Evolutionary conservation across 2,797 vertebrate genomes (phyloP), one percentile per base, ranked within the genome.

Genomic region (Sylvilagus floridanus): DNA sequence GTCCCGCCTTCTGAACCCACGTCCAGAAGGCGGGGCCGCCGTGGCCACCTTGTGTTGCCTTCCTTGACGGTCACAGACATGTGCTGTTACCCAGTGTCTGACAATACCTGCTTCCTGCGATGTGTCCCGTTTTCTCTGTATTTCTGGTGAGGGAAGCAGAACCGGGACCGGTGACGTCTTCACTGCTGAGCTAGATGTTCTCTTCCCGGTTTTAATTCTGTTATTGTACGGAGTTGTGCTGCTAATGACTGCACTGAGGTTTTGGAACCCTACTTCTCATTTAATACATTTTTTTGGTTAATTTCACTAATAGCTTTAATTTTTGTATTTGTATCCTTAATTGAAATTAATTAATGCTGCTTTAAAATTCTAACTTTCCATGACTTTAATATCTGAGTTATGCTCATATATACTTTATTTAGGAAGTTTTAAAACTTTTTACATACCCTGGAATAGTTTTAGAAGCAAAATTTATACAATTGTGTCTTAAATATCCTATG

Each of bases 341-440:
- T 16, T 77, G 32, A 82, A 32, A 8, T 73, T 73, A 35, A 26
- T 28, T 73, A 52, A 52, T 72, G 32, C 17, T 89, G 66, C 69
- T 81, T 85, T 84, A 83, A 8, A 84, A 84, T 88, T 37, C 50
- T 69, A 28, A 65, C 77, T 95, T 66, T 24, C 26, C 54, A 60
- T 63, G 71, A 83, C 35, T 54, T 78, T 63, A 54, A 5, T 72
- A 66, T 90, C 54, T 57, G 28, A 71, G 14, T 90, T 90, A 65
- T 83, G 52, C 9, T 83, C 90, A 94, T 81, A 84, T 87, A 50
- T 77, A 92, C 54, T 76, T 69, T 88, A 79, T 72, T 86, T 93
- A 77, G 52, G 24, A 69, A 35, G 57, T 17, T 72, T 73, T 17
- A 26, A 68, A 83, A 22, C 1, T 54, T 83, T 69, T 81, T 57